phyloP scores from a whole-genome alignment of 1,140 invertebrate genomes.

The Chrysopa pallens region DNA sequence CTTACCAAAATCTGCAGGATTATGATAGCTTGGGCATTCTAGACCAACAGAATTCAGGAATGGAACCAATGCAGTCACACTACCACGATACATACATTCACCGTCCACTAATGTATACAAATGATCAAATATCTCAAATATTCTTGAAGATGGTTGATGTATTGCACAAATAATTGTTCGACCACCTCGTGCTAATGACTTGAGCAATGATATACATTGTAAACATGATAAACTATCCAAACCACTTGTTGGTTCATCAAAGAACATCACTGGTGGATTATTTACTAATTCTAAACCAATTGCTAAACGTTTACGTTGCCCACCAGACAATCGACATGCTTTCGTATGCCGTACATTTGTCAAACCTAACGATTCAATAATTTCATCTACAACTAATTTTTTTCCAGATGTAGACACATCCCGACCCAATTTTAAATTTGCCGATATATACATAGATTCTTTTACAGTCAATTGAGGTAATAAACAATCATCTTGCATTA shows the following conservation, averaged over 20 bases:
- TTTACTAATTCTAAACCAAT: conserved; percentile 74
- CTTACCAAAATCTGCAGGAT: conserved; percentile 85
- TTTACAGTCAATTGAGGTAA: conserved; percentile 72
- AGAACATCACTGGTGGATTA: conserved; percentile 92
- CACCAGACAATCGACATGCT: conserved; percentile 70
- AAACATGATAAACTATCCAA: conserved; percentile 85
- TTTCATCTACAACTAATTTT: conserved; percentile 63
- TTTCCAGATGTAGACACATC: conserved; percentile 54
- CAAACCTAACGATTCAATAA: conserved; percentile 45
- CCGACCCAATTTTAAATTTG: conserved; percentile 80
- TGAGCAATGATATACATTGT: conserved; percentile 69
- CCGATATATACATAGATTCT: conserved; percentile 80
- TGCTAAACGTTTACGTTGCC: conserved; percentile 80
- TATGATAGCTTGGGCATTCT: conserved; percentile 84
- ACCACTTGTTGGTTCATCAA: conserved; percentile 93
- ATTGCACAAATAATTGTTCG: conserved; percentile 91
- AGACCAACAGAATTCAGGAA: conserved; percentile 69
- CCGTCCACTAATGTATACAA: conserved; percentile 80
- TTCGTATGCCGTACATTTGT: conserved; percentile 62
- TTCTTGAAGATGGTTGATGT: conserved; percentile 86
- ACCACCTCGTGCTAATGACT: conserved; percentile 59
- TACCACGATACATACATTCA: conserved; percentile 80
- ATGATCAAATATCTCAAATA: conserved; percentile 93
- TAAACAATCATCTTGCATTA: conserved; percentile 90
- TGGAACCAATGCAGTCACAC: conserved; percentile 61